These are phyloP conservation scores for Nomada fabriciana DNA, from an alignment of 2,888 invertebrate species.

Conservation along the genomic window DNA sequence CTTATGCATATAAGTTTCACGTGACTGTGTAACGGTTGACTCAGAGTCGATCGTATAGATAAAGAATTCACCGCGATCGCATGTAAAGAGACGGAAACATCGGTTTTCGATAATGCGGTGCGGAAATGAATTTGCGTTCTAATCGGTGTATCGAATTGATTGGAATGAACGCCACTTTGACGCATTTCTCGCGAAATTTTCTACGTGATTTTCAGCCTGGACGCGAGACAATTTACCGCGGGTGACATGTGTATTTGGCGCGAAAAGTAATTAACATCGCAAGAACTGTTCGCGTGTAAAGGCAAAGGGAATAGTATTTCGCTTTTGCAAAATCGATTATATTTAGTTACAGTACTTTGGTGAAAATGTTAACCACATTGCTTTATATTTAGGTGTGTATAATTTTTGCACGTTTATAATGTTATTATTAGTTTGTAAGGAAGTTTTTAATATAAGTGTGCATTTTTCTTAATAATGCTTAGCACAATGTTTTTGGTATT, in stretches of 20 bases:
- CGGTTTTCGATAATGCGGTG: constrained; percentile 48
- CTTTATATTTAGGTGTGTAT: no score
- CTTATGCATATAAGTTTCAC: constrained; percentile 27
- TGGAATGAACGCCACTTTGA: background rate
- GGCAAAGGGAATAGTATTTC: no score
- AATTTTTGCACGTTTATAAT: no score
- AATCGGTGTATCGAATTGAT: constrained; percentile 49
- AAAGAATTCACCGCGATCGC: constrained; percentile 29
- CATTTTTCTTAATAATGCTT: no score
- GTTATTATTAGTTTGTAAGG: no score
- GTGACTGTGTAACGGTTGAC: background rate
- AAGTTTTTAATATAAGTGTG: no score
- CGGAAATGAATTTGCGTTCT: constrained; percentile 51
- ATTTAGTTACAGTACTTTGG: no score
- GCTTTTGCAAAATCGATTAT: no score
- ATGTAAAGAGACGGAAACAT: constrained; percentile 47
- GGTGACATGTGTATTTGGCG: background rate
- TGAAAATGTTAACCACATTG: no score
- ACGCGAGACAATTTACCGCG: background rate
- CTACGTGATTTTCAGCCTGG: background rate
- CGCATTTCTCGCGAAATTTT: constrained; percentile 9
- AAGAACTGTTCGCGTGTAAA: no score
- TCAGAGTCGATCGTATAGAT: constrained; percentile 25
- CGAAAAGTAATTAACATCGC: no score
- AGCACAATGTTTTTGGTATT: no score